Base-by-base conservation (phyloP, 2,888 invertebrate genomes). In the Caenorhabditis drosophilae region DNA sequence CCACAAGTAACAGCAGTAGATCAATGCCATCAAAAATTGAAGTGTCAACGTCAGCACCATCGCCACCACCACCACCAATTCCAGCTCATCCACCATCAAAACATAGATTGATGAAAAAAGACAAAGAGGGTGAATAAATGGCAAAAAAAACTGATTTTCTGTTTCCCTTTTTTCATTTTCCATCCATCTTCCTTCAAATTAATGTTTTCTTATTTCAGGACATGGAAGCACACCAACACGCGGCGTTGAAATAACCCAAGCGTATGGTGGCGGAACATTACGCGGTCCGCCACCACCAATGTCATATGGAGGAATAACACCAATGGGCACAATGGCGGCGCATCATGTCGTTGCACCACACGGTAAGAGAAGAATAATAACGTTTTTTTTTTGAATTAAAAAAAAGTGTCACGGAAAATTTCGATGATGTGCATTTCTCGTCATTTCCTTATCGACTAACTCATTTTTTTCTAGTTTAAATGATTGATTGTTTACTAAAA, bases 301-400 rank as follows among this genome's bases (percentile, higher is more conserved):
- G 22, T 52, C 57, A 6, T 46, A 44, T 20, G 49, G 59, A 1
- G 27, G 73, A 2, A 69, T 73, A 15, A 73, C 73, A 23, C 69
- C 58, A 15, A 45, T 73, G 50, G 73, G 73, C n/a, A 70, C 69
- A 11, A 66, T 70, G 55, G 64, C 67, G 12, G 67, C 56, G 25
- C 47, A 47, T 34, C 47, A 47, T 22, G 11, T n/a, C 2, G 12
- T 23, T 23, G 15, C 20, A 18, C 48, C 41, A n/a, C 55, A 47
- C 31, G 38, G 44, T 44, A 55, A 25, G 18, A n/a, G 27, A n/a
- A 12, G n/a, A 4, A 16, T 4, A 16, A 4, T 15, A 25, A 31
- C 22, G 23, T 15, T 42, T 50, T 49, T 26, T 38, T n/a, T 18
- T 16, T 34, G 44, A 38, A 36, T 36, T 36, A 15, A 12, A 36